Evolutionary conservation across 2,888 invertebrate species (phyloP).

Genomic region (Acholoe squamosa): DNA sequence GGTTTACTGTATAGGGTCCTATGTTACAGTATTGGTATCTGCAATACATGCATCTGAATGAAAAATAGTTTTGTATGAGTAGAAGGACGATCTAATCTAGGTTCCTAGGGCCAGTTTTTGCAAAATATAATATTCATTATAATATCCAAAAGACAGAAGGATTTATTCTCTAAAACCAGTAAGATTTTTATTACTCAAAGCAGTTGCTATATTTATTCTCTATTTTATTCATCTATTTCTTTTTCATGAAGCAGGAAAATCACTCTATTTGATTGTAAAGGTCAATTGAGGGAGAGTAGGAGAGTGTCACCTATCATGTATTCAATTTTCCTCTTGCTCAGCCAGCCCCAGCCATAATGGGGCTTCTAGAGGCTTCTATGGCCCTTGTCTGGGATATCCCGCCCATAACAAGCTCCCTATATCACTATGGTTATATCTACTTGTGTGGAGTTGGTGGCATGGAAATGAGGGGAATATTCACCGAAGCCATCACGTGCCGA

Average conservation of each 20-base stretch:
- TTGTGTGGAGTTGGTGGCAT: neutral
- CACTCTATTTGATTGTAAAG: too few species aligned
- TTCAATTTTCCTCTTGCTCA: slow-evolving; percentile 21
- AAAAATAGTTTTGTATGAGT: too few species aligned
- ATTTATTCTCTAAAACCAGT: neutral
- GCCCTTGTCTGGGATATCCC: neutral
- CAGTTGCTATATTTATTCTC: too few species aligned
- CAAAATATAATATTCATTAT: too few species aligned
- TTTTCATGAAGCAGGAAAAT: too few species aligned
- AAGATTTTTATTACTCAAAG: neutral
- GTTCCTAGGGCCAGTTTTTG: too few species aligned
- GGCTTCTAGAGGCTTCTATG: slow-evolving; percentile 15
- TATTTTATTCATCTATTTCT: too few species aligned
- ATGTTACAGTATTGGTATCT: too few species aligned
- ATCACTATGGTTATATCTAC: slow-evolving; percentile 12
- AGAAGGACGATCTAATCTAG: too few species aligned
- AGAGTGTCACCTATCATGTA: neutral
- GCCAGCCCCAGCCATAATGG: neutral
- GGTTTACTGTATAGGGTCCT: too few species aligned
- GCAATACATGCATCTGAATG: too few species aligned
- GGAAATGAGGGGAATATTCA: neutral
- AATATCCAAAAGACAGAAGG: neutral
- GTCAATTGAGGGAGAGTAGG: neutral
- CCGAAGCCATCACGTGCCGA: neutral
- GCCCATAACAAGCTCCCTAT: neutral